Evolutionary conservation across 2,888 invertebrate genomes (phyloP), one percentile per base, ranked within the genome.

Genomic region (Cheilosia pagana): DNA sequence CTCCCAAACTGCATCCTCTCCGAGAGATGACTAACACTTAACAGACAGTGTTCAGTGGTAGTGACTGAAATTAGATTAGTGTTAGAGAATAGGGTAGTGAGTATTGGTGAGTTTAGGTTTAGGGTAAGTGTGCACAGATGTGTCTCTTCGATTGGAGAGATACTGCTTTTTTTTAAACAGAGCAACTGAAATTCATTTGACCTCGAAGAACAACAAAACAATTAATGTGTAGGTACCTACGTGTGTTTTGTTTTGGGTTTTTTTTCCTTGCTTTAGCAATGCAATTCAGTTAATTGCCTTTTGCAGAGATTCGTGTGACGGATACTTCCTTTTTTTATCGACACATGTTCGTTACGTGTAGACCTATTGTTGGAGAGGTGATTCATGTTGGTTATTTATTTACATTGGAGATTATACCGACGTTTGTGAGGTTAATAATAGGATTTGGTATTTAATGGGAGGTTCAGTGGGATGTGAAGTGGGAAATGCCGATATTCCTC

Each of bases 51-150:
- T 21, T n/a, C 28, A 23, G 76, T 31, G 23, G 21, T 41, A 28
- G 65, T 72, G 62, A 28, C 52, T 43, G 63, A 35, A 45, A 39
- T 68, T 77, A 62, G 48, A 48, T 68, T 55, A 25, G 63, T 65
- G 16, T 75, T 65, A 75, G 63, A 75, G 63, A 74, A 50, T 12
- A 6, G 12, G 50, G 5, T 4, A 23, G 5, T 14, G 31, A 48
- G 48, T 12, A n/a, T 43, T 50, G 31, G 62, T 77, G 57, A 16
- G 41, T 55, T 12, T 21, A n/a, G 45, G 12, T 48, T 45, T 81
- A 83, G 78, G 82, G 82, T 83, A 78, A 63, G 52, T 83, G 21
- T 53, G 16, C 10, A 63, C 16, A 63, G 21, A n/a, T 50, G 39
- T 43, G 31, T 35, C 28, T 5, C 21, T 5, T n/a, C 10, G 23